Percentiles rank a stretch among this genome's conserved stretches.
Evolutionary conservation across 2,888 invertebrate genomes (phyloP).

Genomic region (Paralinhomoeus sp.): DNA sequence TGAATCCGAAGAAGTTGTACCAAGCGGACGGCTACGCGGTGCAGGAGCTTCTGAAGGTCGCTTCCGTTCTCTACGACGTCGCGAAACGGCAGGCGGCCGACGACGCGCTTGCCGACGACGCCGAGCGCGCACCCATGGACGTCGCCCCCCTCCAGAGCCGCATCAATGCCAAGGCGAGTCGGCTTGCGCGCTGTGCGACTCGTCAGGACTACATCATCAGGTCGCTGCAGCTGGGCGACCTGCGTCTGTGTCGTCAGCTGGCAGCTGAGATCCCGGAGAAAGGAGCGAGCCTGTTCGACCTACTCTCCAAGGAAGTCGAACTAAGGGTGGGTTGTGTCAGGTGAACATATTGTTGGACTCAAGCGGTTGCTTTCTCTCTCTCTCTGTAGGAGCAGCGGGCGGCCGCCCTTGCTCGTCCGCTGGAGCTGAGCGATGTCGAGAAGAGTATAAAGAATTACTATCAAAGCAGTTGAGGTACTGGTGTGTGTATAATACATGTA

Average conservation of each 20-base stretch:
- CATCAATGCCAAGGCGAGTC: slow-evolving; percentile 1
- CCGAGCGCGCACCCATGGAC: no score
- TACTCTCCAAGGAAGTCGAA: slow-evolving; percentile 67
- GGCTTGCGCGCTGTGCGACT: no score
- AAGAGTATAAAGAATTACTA: slow-evolving; percentile 47
- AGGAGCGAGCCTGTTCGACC: slow-evolving; percentile 68
- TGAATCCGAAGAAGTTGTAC: slow-evolving; percentile 86
- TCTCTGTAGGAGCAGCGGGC: slow-evolving; percentile 51
- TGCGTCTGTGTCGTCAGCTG: slow-evolving; percentile 57
- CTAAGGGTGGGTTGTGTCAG: slow-evolving; percentile 38
- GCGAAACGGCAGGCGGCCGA: slow-evolving; percentile 30
- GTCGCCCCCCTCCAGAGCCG: not conserved
- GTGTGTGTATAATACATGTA: no score
- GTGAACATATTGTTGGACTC: no score
- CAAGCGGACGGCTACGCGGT: slow-evolving; percentile 88
- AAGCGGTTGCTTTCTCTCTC: no score
- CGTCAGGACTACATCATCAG: no score
- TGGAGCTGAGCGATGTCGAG: slow-evolving; percentile 60
- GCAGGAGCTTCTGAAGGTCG: slow-evolving; percentile 72
- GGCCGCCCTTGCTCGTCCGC: slow-evolving; percentile 51
- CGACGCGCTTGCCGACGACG: no score
- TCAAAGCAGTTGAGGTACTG: no score
- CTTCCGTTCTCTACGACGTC: slow-evolving; percentile 54
- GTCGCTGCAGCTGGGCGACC: slow-evolving; percentile 42
- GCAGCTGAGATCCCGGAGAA: slow-evolving; percentile 72